Evolutionary conservation across 2,888 invertebrate species (phyloP).

Genomic region (Caenorhabditis sp.): DNA sequence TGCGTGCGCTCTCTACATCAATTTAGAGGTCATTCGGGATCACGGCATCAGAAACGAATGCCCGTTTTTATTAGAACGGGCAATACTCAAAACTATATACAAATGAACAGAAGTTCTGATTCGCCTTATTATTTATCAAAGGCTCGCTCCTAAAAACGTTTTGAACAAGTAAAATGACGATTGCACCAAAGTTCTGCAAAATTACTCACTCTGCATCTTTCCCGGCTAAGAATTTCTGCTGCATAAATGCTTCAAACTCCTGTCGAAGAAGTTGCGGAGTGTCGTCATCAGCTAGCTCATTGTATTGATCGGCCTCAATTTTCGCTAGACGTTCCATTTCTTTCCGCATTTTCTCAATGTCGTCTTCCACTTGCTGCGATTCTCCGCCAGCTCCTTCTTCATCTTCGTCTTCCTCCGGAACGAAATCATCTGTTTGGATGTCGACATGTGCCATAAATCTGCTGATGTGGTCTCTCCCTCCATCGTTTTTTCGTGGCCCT

Average conservation of each 20-base stretch:
- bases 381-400: slow-evolving; percentile 12
- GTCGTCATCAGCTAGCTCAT: slow-evolving; percentile 65
- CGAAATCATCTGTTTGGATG: slow-evolving; percentile 50
- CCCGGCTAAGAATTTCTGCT: slow-evolving; percentile 77
- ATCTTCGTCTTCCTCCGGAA: slow-evolving; percentile 60
- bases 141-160: too few species aligned
- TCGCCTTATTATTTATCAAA: too few species aligned
- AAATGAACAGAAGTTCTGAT: too few species aligned
- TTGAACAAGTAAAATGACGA: too few species aligned
- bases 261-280: slow-evolving; percentile 68
- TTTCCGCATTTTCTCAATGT: slow-evolving; percentile 60
- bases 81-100: too few species aligned
- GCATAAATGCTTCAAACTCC: slow-evolving; percentile 78
- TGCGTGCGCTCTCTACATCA: not conserved
- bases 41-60: not conserved
- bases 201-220: slow-evolving; percentile 63
- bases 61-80: not conserved
- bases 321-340: slow-evolving; percentile 63
- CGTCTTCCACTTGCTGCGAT: slow-evolving; percentile 41
- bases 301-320: slow-evolving; percentile 64
- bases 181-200: not conserved
- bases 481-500: slow-evolving; percentile 22
- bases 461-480: slow-evolving; percentile 35
- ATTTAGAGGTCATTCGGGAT: not conserved
- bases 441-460: slow-evolving; percentile 61